Evolutionary conservation across 2,797 vertebrate genomes (phyloP), one percentile per base, ranked within the genome.

Genomic region (Acridotheres tristis): DNA sequence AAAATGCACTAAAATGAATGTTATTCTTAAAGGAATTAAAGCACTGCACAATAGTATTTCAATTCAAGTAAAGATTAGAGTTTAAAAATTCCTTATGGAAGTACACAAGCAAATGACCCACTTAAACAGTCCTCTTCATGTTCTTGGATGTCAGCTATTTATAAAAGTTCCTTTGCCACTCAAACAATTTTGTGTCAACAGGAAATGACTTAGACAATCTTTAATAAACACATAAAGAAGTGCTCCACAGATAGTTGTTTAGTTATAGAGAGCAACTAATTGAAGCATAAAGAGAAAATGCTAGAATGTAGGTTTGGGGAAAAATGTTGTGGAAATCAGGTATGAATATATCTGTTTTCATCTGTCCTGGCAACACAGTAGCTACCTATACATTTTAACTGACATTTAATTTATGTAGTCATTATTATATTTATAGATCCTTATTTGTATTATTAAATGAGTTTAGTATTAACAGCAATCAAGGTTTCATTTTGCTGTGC

Each of bases 211-310:
- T 68, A 72, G 75, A 94, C 79, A 81, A 75, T 89, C 57, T 94
- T 90, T 93, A 89, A 91, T 85, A 94, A 97, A 91, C 66, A 90
- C 32, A 92, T 80, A 85, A 93, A 90, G 55, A 94, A 80, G 59
- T 94, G 68, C 51, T 84, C 16, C 65, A 75, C 55, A 67, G 54
- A 74, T 72, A 69, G 67, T 42, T 88, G 45, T 29, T 92, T 94
- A 96, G 88, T 94, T 94, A 88, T 62, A 63, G 88, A 95, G 81
- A 90, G 19, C 14, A 86, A 72, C 16, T 50, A 42, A 50, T 0
- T 59, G 34, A 93, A 87, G 51, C 77, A 95, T 50, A 69, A 92
- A 90, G 86, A 85, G 32, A 87, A 90, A 95, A 89, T 38, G 53
- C 26, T 57, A 51, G 36, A 68, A 77, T 3, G 20, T 18, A 68